Percentiles rank a stretch among this genome's conserved stretches.
phyloP scores from a whole-genome alignment of 2,888 invertebrate genomes.

The Serripes groenlandicus region DNA sequence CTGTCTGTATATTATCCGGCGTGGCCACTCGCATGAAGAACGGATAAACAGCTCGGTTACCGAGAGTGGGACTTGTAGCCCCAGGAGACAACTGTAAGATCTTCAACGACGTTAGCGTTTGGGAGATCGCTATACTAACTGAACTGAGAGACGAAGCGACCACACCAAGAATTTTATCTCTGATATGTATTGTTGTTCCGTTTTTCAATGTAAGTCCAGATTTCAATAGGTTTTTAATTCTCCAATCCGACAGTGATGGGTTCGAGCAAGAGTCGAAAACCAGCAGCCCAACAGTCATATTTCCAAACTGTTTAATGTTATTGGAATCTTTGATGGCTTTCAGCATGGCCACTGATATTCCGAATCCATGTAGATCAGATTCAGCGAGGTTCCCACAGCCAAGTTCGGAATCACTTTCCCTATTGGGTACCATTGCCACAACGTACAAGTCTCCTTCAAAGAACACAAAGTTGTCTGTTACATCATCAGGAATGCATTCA shows the following conservation, averaged over 20 bases:
- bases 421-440: background rate
- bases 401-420: background rate
- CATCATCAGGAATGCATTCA: background rate
- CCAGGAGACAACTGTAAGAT: conserved; percentile 34
- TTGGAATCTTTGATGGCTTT: conserved; percentile 1
- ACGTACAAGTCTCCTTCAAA: background rate
- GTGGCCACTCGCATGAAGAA: conserved; percentile 49
- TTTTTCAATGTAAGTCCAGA: background rate
- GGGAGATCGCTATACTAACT: conserved; percentile 31
- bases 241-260: background rate
- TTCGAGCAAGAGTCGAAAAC: conserved; percentile 10
- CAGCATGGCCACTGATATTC: background rate
- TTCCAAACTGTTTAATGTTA: background rate
- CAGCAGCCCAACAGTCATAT: background rate
- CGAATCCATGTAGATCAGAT: background rate
- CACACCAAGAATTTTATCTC: background rate
- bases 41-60: conserved; percentile 34
- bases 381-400: background rate
- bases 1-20: conserved; percentile 55
- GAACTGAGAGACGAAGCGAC: background rate
- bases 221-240: background rate
- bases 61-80: conserved; percentile 37
- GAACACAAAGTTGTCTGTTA: background rate
- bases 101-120: conserved; percentile 31
- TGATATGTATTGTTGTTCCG: background rate